Percentiles rank a stretch among this genome's conserved stretches.
Conservation (phyloP, 2,888 invertebrate species). For the Seira sanloemensis region DNA sequence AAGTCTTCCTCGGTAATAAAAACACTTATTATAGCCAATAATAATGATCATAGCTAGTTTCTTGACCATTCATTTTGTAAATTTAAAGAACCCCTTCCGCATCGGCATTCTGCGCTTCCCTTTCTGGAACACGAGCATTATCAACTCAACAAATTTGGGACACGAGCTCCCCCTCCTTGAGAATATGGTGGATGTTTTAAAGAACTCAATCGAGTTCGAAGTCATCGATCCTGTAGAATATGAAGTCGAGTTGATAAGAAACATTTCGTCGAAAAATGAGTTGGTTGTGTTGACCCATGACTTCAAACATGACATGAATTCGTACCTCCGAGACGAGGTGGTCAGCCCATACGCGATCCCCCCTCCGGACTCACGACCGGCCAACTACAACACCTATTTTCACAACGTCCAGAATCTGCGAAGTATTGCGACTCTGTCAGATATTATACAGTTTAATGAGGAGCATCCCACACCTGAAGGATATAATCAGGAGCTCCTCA, state of each 20-base stretch:
- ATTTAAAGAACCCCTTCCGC: slow-evolving; percentile 27
- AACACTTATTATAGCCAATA: not conserved
- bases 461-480: slow-evolving; percentile 49
- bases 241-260: not conserved
- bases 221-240: slow-evolving; percentile 7
- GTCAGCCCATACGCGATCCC: not conserved
- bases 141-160: slow-evolving; percentile 6
- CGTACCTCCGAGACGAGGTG: slow-evolving; percentile 44
- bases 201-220: not conserved
- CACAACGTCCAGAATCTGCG: not conserved
- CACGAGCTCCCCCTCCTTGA: slow-evolving; percentile 26
- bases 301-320: slow-evolving; percentile 56
- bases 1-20: not conserved
- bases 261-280: slow-evolving; percentile 30
- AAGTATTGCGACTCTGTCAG: slow-evolving; percentile 43
- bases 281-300: slow-evolving; percentile 52
- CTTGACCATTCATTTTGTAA: not conserved
- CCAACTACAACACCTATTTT: not conserved
- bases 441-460: slow-evolving; percentile 58
- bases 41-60: too few species aligned
- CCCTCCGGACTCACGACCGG: not conserved
- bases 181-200: not conserved
- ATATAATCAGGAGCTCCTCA: slow-evolving; percentile 50
- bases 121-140: slow-evolving; percentile 33
- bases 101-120: slow-evolving; percentile 45